phyloP scores from a whole-genome alignment of 2,888 invertebrate genomes.

The Drosophila austrosaltans region DNA sequence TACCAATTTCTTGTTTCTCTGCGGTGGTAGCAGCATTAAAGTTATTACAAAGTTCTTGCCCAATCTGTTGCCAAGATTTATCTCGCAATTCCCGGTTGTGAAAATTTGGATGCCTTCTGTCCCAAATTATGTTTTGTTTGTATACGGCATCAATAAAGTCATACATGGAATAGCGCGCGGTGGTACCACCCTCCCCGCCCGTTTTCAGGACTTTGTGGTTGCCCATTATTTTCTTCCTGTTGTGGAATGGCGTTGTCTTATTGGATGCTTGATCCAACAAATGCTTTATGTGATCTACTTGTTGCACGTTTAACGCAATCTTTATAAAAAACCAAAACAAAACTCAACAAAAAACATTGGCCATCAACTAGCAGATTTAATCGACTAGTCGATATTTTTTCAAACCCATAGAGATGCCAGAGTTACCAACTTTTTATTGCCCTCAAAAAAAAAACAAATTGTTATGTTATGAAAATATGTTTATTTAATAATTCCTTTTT shows the following conservation, averaged over 20 bases:
- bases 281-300: neutral
- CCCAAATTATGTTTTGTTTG: slow-evolving; percentile 61
- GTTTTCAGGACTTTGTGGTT: slow-evolving; percentile 67
- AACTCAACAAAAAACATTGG: neutral
- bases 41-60: slow-evolving; percentile 53
- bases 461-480: slow-evolving; percentile 47
- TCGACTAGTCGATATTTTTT: neutral
- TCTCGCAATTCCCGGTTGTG: slow-evolving; percentile 69
- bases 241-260: too few species aligned
- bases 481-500: slow-evolving; percentile 33
- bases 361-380: neutral
- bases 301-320: neutral
- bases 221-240: slow-evolving; percentile 48
- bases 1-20: slow-evolving; percentile 68
- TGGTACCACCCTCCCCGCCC: slow-evolving; percentile 61
- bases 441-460: slow-evolving; percentile 1
- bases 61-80: slow-evolving; percentile 67
- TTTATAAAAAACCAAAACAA: slow-evolving; percentile 4
- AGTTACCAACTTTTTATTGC: neutral
- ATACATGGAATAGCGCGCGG: slow-evolving; percentile 66
- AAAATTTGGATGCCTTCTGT: slow-evolving; percentile 64
- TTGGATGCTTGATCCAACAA: neutral
- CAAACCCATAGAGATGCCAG: slow-evolving; percentile 39
- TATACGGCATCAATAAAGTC: slow-evolving; percentile 70
- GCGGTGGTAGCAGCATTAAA: slow-evolving; percentile 43